Base-by-base conservation (phyloP, 2,888 invertebrate genomes). In the Euplagia quadripunctaria region DNA sequence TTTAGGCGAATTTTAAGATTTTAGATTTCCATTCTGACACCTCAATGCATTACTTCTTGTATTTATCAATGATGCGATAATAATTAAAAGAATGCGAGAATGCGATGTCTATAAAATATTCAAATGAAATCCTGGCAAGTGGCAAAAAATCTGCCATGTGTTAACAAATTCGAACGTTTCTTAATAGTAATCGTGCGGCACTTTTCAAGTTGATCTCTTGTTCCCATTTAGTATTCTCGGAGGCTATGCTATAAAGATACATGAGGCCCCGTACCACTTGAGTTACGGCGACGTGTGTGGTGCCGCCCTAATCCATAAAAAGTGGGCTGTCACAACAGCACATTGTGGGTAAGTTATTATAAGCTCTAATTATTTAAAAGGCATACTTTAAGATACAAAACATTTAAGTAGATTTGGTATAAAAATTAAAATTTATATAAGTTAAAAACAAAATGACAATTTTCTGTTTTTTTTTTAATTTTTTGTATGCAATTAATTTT, bases 251-350 rank as follows among this genome's bases (percentile, higher is more conserved):
- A 89, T 93, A 8, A 79, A 75, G 4, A 93, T 94, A 68, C 74
- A 82, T 0, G 82, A 90, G 5, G 92, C 89, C 0, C 93, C 94
- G 0, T 92, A 92, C 64, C 94, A 93, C 71, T 90, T 92, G 0
- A 93, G 89, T 78, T 95, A 94, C 73, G 94, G 93, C 0, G 93
- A 93, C 46, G 80, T 88, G 0, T 95, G 95, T 74, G 94, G 94
- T 0, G 94, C 91, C 4, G 93, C 90, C 0, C 79, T 95, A 0
- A 85, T 95, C 5, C 88, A 91, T 43, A 80, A 76, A 11, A 80
- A 80, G 68, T 95, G 94, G 94, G 89, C 88, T 0, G 51, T 94
- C 4, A 95, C 94, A 0, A 87, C 92, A 0, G 95, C 94, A 0
- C 95, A 95, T 80, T 94, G 94, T 85, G 92, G 93, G 94, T 94